Conservation (phyloP, 2,888 invertebrate species). For the Epistrophe grossulariae region DNA sequence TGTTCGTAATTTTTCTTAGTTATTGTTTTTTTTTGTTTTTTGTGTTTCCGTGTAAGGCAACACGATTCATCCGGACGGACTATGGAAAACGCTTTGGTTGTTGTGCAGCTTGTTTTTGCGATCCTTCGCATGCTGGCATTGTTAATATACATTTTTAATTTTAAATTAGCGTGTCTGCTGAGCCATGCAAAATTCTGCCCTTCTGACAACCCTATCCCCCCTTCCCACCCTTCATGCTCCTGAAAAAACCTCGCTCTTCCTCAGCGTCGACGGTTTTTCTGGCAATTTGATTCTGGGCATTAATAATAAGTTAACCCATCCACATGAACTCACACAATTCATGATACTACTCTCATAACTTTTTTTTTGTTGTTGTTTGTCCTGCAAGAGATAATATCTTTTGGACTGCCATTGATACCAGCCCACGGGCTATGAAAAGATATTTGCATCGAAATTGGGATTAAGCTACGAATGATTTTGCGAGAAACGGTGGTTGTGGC, state of each 20-base stretch:
- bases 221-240: neutral
- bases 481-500: slow-evolving; percentile 2
- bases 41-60: slow-evolving; percentile 43
- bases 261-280: slow-evolving; percentile 41
- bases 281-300: slow-evolving; percentile 70
- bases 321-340: slow-evolving; percentile 50
- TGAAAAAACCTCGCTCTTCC: neutral
- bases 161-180: slow-evolving; percentile 66
- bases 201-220: neutral
- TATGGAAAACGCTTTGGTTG: slow-evolving; percentile 26
- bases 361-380: neutral
- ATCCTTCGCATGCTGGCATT: slow-evolving; percentile 50
- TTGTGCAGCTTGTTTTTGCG: slow-evolving; percentile 12
- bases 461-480: slow-evolving; percentile 37
- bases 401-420: slow-evolving; percentile 9
- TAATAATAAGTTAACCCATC: slow-evolving; percentile 70
- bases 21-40: slow-evolving; percentile 32
- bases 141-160: slow-evolving; percentile 75
- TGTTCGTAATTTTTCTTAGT: neutral
- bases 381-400: slow-evolving; percentile 32
- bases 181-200: slow-evolving; percentile 53
- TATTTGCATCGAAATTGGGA: slow-evolving; percentile 43
- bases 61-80: slow-evolving; percentile 51
- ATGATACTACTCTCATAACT: slow-evolving; percentile 10
- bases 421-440: slow-evolving; percentile 15